Evolutionary conservation across 53 echinoderm and acorn worm species (phyloP).

Genomic region (Antedon mediterranea): DNA sequence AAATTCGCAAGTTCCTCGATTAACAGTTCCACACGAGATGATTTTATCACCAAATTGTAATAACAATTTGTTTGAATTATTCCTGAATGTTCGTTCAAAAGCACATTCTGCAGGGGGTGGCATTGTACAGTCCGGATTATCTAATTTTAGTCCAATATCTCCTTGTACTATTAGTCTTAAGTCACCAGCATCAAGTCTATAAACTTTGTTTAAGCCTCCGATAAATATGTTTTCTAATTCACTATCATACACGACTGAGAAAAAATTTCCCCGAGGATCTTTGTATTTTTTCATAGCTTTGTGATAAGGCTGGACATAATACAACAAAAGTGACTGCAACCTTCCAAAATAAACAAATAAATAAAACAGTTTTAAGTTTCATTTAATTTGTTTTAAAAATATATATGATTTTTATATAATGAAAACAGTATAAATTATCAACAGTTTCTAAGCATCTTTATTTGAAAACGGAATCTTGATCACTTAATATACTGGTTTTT

Average conservation of each 20-base stretch:
- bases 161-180: not conserved
- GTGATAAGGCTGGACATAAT: not conserved
- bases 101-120: not conserved
- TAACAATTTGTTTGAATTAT: not conserved
- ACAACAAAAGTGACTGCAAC: not conserved
- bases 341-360: too few relatives aligned
- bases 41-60: not conserved
- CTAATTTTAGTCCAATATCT: not conserved
- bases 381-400: too few relatives aligned
- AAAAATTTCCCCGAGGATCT: not conserved
- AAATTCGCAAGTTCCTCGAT: not conserved
- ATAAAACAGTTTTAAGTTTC: too few relatives aligned
- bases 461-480: too few relatives aligned
- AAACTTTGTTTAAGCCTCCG: not conserved
- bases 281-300: not conserved
- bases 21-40: not conserved
- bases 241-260: not conserved
- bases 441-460: too few relatives aligned
- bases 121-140: not conserved
- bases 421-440: too few relatives aligned
- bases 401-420: too few relatives aligned
- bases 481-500: too few relatives aligned
- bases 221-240: not conserved
- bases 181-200: not conserved
- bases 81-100: not conserved